Base-by-base conservation (phyloP, 2,888 invertebrate genomes). In the Antheraea assamensis region DNA sequence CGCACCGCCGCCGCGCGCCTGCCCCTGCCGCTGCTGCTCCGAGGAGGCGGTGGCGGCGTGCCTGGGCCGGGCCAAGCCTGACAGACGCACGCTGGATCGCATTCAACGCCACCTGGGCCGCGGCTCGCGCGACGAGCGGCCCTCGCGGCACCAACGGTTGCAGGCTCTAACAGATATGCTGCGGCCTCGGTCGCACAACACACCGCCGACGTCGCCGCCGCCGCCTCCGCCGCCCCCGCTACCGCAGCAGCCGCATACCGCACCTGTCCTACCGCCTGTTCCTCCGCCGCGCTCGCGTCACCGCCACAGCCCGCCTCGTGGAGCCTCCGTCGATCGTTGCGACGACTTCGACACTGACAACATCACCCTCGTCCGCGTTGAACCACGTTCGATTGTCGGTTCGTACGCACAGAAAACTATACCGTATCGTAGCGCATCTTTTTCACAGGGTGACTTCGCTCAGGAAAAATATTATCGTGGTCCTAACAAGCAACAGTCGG, bases 361-460 rank as follows among this genome's bases (percentile, higher is more conserved):
- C 77, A 90, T 95, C 76, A 92, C 95, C 64, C 90, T 96, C 70
- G 90, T 95, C 55, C 95, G 95, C 79, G 95, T 96, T 72, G 96
- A 96, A 82, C 95, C 96, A 7, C 94, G 96, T 75, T 95, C 95
- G 3, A 95, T 96, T 42, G 93, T 96, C 71, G 96, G 96, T 47
- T 95, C 96, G 0, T 96, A 96, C 83, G 95, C 95, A 24, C 96
- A 96, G 83, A 95, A 96, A 83, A 95, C 96, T 76, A 96, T 97
- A 81, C 97, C 98, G 2, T 97, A 96, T 86, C 96, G 98, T 61
- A 98, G 98, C 84, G 97, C 98, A 10, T 98, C 98, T 13, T 98
- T 98, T 85, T 98, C 98, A 0, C 98, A 98, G 90, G 97, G 97
- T 76, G 98, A 98, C 88, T 97, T 96, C 83, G 94, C 96, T 0